Evolutionary conservation across 2,888 invertebrate species (phyloP), one percentile per base, ranked within the genome.

Genomic region (Xylocampa areola): DNA sequence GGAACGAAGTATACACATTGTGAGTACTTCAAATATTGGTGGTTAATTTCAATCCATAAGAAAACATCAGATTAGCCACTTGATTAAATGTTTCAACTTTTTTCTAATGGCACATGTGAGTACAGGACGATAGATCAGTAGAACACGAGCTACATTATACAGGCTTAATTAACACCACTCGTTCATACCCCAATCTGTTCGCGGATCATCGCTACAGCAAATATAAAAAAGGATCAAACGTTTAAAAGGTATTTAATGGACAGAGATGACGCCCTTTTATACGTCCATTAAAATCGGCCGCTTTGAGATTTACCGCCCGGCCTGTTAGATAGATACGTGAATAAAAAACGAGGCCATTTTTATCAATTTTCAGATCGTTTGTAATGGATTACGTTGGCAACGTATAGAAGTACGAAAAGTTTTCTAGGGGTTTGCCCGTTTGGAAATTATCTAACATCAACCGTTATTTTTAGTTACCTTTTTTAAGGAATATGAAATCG

Each of bases 191-290:
- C 85, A 88, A 90, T 90, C 88, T 87, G 88, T 79, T 84, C 86
- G 85, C 81, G 82, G 89, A 89, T 91, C 87, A 91, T 89, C 87
- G 84, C 87, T 63, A 88, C 76, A 76, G 88, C 85, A 91, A 92
- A 93, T 90, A 90, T 87, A 91, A 92, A 93, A 91, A 92, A 89
- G 92, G 94, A 94, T 94, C 94, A 93, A 94, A 93, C 92, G 89
- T 90, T 93, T 93, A 90, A 91, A 93, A 92, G 89, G 90, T 92
- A 92, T 93, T 91, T 92, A 92, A 93, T 93, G 92, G 91, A 92
- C 88, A 88, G 87, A 86, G 86, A 90, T 91, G 90, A 87, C 88
- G 87, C 87, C 91, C 90, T 89, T 93, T 94, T 92, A 89, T 87
- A 82, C 86, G 82, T 89, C 92, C 92, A 92, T 93, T 94, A 91